Evolutionary conservation across 2,888 invertebrate genomes (phyloP).

Genomic region (Nemoura dubitans): DNA sequence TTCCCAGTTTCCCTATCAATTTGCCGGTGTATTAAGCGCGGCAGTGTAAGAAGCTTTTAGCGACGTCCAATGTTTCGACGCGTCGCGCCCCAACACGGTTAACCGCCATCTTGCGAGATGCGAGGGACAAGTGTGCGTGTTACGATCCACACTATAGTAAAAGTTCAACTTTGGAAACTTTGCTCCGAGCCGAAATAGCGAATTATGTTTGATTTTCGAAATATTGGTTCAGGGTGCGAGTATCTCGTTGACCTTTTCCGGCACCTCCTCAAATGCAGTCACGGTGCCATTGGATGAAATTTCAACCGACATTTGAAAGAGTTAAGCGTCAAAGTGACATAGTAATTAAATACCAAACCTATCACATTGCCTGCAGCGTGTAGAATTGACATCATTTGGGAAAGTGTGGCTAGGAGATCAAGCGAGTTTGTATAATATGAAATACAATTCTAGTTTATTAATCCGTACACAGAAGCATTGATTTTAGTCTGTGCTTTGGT

Average conservation of each 20-base stretch:
- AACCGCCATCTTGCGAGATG: too few species aligned
- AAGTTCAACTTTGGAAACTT: too few species aligned
- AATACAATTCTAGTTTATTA: neutral
- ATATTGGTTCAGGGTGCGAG: too few species aligned
- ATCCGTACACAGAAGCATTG: neutral
- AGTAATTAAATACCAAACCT: neutral
- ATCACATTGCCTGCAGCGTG: neutral
- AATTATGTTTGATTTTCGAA: too few species aligned
- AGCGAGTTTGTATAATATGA: neutral
- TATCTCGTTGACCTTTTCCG: neutral
- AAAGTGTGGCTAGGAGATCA: neutral
- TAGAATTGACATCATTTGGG: neutral
- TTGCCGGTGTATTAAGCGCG: slow-evolving; percentile 16
- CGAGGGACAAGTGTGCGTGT: too few species aligned
- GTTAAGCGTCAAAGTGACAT: neutral
- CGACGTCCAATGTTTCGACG: neutral
- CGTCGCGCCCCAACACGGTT: neutral
- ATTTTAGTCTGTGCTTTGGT: too few species aligned
- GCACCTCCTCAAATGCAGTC: neutral
- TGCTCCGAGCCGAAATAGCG: too few species aligned
- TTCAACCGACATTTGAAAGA: neutral
- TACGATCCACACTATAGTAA: too few species aligned
- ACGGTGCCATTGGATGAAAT: too few species aligned
- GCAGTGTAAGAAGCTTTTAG: slow-evolving; percentile 9
- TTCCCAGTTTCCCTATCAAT: slow-evolving; percentile 23